Evolutionary conservation across 2,888 invertebrate species (phyloP), one percentile per base, ranked within the genome.

Genomic region (Athetis lepigone): DNA sequence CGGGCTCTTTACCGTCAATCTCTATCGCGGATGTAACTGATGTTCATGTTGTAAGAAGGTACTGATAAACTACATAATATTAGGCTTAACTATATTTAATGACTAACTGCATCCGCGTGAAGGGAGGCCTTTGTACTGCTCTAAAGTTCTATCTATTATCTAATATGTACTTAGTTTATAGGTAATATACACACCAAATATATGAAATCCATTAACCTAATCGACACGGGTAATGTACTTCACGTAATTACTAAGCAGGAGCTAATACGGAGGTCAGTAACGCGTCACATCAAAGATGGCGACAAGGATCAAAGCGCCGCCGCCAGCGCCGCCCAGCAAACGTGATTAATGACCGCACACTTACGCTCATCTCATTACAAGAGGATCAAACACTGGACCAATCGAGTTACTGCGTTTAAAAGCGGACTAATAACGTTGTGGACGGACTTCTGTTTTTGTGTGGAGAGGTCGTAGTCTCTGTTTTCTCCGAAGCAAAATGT

Each of bases 381-480:
- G 8, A 16, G 72, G 78, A 73, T 77, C 70, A 77, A 64, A 80
- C 58, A 59, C 46, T 33, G 29, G n/a, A 23, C 40, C 50, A 46
- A 72, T 65, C 27, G 21, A 42, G 54, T 72, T 64, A 71, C 52
- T 19, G 21, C 29, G 47, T 57, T 75, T 75, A 52, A 72, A 72
- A 71, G 71, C 45, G 29, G 6, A 54, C 49, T 71, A 75, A 50
- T 64, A 42, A 33, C 19, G 25, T 43, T 36, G 43, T 13, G 43
- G 61, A 19, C 1, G 33, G 29, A 36, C 36, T 19, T 23, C 23
- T 61, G n/a, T 49, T 52, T 50, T 27, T 45, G 49, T 19, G 5
- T 65, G 36, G 61, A 47, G 13, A 29, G 21, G 65, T 19, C 49
- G 37, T 63, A 21, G 39, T 33, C 23, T 27, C 40, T 42, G 47